Percentiles rank a stretch among this genome's conserved stretches.
Evolutionary conservation across 2,888 invertebrate genomes (phyloP).

Genomic region (Dorcus hopei): DNA sequence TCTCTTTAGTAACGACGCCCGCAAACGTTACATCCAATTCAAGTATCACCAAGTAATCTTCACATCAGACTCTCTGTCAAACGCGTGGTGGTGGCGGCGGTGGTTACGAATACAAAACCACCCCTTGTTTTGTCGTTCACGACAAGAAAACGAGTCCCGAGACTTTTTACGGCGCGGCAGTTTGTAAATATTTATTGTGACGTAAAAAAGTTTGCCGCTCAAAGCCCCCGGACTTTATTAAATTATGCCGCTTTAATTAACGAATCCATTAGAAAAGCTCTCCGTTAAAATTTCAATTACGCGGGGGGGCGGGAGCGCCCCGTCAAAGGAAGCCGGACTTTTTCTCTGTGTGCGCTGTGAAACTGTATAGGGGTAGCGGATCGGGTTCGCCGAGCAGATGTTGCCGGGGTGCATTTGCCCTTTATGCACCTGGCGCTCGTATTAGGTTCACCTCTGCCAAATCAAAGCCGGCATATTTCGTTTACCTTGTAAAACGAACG

Average conservation of each 20-base stretch:
- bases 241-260: not conserved
- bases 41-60: not conserved
- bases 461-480: not conserved
- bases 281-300: conserved; percentile 1
- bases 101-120: no score
- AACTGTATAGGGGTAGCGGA: not conserved
- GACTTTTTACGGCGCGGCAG: no score
- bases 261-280: not conserved
- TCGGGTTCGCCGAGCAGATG: conserved; percentile 2
- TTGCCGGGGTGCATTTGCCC: not conserved
- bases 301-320: not conserved
- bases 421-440: not conserved
- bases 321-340: conserved; percentile 1
- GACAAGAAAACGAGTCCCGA: no score
- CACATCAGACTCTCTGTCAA: no score
- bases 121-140: no score
- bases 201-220: no score
- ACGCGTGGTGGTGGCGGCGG: no score
- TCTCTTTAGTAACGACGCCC: no score
- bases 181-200: no score
- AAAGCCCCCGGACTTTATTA: no score
- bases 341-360: not conserved
- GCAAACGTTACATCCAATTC: no score
- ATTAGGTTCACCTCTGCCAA: conserved; percentile 1
- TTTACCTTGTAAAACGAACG: not conserved